Conservation (phyloP, 2,113 vertebrate species). For the Phrynocephalus versicolor region DNA sequence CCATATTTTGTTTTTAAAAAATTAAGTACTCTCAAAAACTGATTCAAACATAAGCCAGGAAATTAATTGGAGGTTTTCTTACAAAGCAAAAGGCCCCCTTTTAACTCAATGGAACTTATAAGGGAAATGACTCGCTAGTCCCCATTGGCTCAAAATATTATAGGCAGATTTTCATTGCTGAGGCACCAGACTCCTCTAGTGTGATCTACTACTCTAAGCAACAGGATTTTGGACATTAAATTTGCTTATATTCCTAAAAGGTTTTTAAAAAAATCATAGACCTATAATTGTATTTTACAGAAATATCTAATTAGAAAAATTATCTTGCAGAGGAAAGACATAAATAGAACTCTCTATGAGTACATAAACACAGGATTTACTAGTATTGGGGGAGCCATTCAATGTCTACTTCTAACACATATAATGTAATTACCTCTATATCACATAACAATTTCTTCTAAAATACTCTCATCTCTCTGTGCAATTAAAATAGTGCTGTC, state of each 20-base stretch:
- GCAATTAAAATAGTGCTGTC: constrained; percentile 22
- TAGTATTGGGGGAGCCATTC: neutral
- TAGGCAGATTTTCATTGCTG: too few species aligned
- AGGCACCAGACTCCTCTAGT: too few species aligned
- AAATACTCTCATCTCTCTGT: constrained; percentile 24
- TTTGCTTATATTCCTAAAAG: constrained; percentile 21
- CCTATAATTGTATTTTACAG: constrained; percentile 12
- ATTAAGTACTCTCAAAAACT: too few species aligned
- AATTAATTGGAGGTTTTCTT: neutral
- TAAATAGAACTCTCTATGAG: constrained; percentile 33
- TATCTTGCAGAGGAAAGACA: constrained; percentile 13
- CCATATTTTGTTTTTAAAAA: too few species aligned
- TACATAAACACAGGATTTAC: constrained; percentile 35
- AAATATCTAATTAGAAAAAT: constrained; percentile 44
- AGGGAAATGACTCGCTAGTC: too few species aligned
- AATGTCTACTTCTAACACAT: constrained; percentile 26
- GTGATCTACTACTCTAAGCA: too few species aligned
- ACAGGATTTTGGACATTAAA: constrained; percentile 1
- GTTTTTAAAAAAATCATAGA: neutral
- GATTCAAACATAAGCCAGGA: neutral
- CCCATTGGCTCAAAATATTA: too few species aligned
- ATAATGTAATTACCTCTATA: constrained; percentile 27
- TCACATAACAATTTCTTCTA: constrained; percentile 19
- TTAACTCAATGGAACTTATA: too few species aligned
- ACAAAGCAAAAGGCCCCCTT: neutral